These are phyloP conservation scores for Trichomycterus rosablanca DNA, from an alignment of 2,113 vertebrate species.

Conservation along the genomic window DNA sequence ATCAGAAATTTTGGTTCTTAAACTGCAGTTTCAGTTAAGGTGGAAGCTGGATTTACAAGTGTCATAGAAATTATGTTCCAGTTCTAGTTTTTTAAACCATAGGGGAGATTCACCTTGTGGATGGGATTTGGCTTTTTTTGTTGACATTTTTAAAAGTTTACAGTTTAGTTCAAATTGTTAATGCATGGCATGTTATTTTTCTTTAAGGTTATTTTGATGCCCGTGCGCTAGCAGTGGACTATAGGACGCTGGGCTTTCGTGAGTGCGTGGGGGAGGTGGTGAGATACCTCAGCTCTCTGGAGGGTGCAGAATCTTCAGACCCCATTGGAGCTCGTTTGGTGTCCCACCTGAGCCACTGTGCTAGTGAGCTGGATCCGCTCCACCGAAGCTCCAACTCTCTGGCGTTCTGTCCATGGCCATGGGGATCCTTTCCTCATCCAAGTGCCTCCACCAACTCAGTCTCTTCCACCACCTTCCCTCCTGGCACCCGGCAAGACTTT, in stretches of 20 bases:
- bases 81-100: too few species aligned
- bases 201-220: constrained; percentile 85
- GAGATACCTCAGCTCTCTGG: constrained; percentile 82
- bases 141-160: too few species aligned
- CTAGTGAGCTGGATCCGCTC: constrained; percentile 83
- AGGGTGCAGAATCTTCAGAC: constrained; percentile 75
- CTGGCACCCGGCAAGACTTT: constrained; percentile 66
- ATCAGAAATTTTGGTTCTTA: too few species aligned
- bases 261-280: constrained; percentile 91
- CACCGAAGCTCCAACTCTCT: constrained; percentile 64
- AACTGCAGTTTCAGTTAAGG: too few species aligned
- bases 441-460: constrained; percentile 51
- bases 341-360: constrained; percentile 87
- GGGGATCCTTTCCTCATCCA: constrained; percentile 79
- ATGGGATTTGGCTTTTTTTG: too few species aligned
- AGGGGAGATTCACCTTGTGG: too few species aligned
- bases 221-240: constrained; percentile 84
- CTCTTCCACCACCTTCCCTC: constrained; percentile 59
- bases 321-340: constrained; percentile 85
- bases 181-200: constrained; percentile 12
- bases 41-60: too few species aligned
- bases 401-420: constrained; percentile 79
- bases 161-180: background rate
- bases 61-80: too few species aligned
- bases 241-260: constrained; percentile 89